A percentile compares a stretch with the other conserved stretches of the same genome.
phyloP scores from a whole-genome alignment of 1,140 invertebrate species.

The Chymomyza costata region DNA sequence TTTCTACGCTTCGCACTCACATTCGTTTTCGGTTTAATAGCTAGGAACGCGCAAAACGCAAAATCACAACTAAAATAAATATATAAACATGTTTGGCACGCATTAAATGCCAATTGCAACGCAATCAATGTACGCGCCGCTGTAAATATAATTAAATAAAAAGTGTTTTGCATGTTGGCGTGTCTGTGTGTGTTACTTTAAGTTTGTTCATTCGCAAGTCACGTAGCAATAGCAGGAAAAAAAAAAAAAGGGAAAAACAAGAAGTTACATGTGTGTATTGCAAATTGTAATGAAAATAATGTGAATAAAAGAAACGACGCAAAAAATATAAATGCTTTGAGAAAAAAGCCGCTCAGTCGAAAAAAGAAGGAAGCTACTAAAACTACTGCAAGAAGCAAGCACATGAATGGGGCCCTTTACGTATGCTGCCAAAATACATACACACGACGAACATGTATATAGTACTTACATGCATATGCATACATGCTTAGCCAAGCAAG shows the following conservation, averaged over 20 bases:
- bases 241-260: conserved; percentile 14
- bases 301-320: conserved; percentile 13
- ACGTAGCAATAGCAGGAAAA: conserved; percentile 43
- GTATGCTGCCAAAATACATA: conserved; percentile 49
- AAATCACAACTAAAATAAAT: conserved; percentile 31
- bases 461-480: conserved; percentile 6
- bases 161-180: conserved; percentile 37
- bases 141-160: conserved; percentile 21
- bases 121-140: conserved; percentile 22
- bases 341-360: conserved; percentile 26
- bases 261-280: conserved; percentile 40
- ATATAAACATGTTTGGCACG: conserved; percentile 38
- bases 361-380: conserved; percentile 27
- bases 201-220: too few species aligned
- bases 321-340: conserved; percentile 24
- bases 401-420: conserved; percentile 46
- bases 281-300: conserved; percentile 29
- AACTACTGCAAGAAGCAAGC: conserved; percentile 23
- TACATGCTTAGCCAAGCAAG: conserved; percentile 16
- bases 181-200: conserved; percentile 30
- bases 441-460: conserved; percentile 33
- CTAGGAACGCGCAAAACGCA: conserved; percentile 49
- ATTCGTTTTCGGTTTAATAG: conserved; percentile 41
- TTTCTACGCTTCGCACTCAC: conserved; percentile 14
- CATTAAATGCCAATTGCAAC: conserved; percentile 25